Conservation (phyloP, 2,113 vertebrate genomes). For the Leptosomus discolor region DNA sequence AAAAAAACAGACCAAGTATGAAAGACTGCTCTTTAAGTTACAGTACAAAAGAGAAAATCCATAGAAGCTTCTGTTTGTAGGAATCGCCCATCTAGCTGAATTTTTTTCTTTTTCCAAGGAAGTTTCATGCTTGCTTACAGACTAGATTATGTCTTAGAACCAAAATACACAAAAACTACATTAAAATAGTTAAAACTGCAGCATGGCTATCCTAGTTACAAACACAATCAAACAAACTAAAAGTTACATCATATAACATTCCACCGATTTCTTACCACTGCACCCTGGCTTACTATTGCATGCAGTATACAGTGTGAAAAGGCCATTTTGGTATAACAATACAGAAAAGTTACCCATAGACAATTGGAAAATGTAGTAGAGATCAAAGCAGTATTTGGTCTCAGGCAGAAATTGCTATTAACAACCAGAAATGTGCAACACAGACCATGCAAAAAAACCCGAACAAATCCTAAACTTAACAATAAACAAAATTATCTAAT, state of each 20-base stretch:
- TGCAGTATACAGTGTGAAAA: neutral
- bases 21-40: neutral
- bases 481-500: neutral
- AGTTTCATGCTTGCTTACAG: neutral
- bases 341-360: neutral
- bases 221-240: neutral
- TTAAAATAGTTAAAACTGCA: neutral
- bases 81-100: neutral
- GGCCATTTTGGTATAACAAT: neutral
- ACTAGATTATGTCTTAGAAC: neutral
- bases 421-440: neutral
- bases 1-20: neutral
- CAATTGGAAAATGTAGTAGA: neutral
- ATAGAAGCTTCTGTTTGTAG: neutral
- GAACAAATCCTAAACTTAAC: neutral
- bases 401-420: neutral
- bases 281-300: neutral
- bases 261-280: neutral
- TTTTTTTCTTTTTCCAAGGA: neutral
- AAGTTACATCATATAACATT: neutral
- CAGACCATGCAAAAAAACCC: fast-evolving
- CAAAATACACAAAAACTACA: neutral
- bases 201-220: neutral
- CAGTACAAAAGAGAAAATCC: neutral
- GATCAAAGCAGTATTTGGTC: neutral